These are phyloP conservation scores for Apis cerana DNA, from an alignment of 1,140 invertebrate genomes.

Conservation along the genomic window DNA sequence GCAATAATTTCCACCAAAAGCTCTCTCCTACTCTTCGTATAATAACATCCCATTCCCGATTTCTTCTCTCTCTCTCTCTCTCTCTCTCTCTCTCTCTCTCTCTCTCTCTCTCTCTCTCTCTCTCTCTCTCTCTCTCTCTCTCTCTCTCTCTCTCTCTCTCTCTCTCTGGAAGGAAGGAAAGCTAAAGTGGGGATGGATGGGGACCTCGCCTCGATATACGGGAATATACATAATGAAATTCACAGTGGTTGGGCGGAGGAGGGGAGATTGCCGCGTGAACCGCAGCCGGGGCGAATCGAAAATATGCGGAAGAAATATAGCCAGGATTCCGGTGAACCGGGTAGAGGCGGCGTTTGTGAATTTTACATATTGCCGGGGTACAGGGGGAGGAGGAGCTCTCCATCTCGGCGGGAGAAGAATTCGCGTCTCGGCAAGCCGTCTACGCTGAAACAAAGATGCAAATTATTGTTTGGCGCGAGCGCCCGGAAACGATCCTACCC, in stretches of 20 bases:
- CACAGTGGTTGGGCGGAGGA: slow-evolving; percentile 1
- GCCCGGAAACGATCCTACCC: slow-evolving; percentile 2
- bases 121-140: too few species aligned
- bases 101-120: background rate
- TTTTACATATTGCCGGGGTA: slow-evolving; percentile 35
- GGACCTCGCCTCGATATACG: background rate
- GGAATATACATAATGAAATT: slow-evolving; percentile 50
- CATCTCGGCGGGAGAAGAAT: background rate
- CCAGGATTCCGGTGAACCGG: slow-evolving; percentile 20
- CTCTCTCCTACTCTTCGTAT: too few species aligned
- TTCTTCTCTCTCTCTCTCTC: too few species aligned
- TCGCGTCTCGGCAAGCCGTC: slow-evolving; percentile 1
- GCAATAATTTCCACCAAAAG: too few species aligned
- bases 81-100: too few species aligned
- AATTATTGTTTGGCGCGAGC: slow-evolving; percentile 23
- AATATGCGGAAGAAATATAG: slow-evolving; percentile 51
- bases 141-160: too few species aligned
- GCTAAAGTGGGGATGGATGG: background rate
- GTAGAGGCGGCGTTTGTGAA: slow-evolving; percentile 25
- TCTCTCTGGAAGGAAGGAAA: background rate
- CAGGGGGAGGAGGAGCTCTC: background rate
- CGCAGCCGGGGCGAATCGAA: slow-evolving; percentile 38
- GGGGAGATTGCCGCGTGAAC: slow-evolving; percentile 37
- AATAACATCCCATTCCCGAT: background rate
- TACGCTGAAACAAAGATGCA: slow-evolving; percentile 1